Evolutionary conservation across 2,113 vertebrate species (phyloP).

Genomic region (Ochotona princeps): DNA sequence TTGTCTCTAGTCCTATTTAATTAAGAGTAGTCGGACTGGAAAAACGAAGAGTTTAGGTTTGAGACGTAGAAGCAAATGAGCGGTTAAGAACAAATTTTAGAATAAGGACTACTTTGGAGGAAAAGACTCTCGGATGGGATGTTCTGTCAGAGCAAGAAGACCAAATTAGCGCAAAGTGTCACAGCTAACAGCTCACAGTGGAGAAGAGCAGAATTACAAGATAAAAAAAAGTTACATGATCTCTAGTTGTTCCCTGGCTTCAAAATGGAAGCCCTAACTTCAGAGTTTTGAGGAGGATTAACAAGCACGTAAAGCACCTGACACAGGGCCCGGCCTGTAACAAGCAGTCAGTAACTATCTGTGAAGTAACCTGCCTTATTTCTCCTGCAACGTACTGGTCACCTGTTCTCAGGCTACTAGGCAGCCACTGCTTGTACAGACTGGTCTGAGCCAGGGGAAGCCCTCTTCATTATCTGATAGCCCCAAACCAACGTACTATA

Average conservation of each 20-base stretch:
- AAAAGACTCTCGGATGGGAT: background rate
- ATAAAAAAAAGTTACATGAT: constrained; percentile 5
- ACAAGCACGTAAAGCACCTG: background rate
- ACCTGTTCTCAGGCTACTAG: background rate
- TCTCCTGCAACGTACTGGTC: background rate
- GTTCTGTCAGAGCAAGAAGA: background rate
- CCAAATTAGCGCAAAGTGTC: background rate
- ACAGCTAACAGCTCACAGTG: constrained; percentile 12
- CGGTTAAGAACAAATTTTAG: background rate
- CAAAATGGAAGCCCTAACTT: constrained; percentile 19
- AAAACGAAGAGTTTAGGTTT: constrained; percentile 19
- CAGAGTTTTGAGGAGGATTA: constrained; percentile 10
- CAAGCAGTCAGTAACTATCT: background rate
- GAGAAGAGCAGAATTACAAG: background rate
- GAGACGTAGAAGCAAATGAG: background rate
- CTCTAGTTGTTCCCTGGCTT: constrained; percentile 27
- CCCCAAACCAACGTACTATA: constrained; percentile 46
- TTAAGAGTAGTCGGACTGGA: background rate
- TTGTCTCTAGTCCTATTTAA: background rate
- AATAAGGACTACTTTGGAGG: background rate
- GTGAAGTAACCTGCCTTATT: constrained; percentile 2
- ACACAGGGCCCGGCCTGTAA: background rate
- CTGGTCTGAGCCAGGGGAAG: constrained; percentile 7
- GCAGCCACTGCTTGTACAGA: constrained; percentile 47
- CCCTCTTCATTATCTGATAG: constrained; percentile 53